These are phyloP conservation scores for Galaxea fascicularis DNA, from an alignment of 92 coral and sea anemone species.

Conservation along the genomic window DNA sequence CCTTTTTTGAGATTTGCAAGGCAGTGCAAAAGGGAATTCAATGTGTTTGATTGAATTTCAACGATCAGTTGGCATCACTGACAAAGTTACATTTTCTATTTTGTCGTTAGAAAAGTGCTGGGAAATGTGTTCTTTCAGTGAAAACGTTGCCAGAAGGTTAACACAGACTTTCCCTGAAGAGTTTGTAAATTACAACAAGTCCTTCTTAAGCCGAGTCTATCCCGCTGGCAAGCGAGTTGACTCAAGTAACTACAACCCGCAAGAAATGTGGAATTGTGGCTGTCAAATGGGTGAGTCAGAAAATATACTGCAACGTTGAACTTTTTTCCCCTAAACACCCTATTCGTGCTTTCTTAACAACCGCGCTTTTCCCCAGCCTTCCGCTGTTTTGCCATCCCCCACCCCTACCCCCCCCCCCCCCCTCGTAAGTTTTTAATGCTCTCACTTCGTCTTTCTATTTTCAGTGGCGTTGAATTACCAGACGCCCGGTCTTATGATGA, in stretches of 20 bases:
- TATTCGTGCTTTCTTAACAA: too few relatives aligned
- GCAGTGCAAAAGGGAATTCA: too few relatives aligned
- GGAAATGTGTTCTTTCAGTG: conserved; percentile 97
- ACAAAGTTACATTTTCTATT: not conserved
- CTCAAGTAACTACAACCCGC: conserved; percentile 95
- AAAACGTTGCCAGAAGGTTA: conserved; percentile 86
- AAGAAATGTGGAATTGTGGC: conserved; percentile 99
- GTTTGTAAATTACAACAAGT: conserved; percentile 92
- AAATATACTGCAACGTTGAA: not conserved
- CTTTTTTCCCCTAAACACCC: too few relatives aligned
- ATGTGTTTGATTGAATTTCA: too few relatives aligned
- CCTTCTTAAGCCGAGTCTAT: conserved; percentile 87
- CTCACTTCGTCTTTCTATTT: conserved; percentile 7
- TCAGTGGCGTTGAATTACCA: conserved; percentile 96
- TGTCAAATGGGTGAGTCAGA: conserved; percentile 90
- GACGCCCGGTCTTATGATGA: conserved; percentile 95
- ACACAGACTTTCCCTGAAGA: conserved; percentile 86
- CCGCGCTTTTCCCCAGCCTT: too few relatives aligned
- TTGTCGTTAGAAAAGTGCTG: conserved; percentile 81
- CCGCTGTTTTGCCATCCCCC: too few relatives aligned
- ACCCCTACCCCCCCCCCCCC: too few relatives aligned
- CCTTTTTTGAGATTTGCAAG: too few relatives aligned
- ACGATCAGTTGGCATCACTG: not conserved
- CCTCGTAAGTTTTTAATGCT: not conserved
- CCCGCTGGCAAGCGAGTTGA: conserved; percentile 95